Conservation (phyloP, 2,797 vertebrate genomes). For the Onychomys torridus region DNA sequence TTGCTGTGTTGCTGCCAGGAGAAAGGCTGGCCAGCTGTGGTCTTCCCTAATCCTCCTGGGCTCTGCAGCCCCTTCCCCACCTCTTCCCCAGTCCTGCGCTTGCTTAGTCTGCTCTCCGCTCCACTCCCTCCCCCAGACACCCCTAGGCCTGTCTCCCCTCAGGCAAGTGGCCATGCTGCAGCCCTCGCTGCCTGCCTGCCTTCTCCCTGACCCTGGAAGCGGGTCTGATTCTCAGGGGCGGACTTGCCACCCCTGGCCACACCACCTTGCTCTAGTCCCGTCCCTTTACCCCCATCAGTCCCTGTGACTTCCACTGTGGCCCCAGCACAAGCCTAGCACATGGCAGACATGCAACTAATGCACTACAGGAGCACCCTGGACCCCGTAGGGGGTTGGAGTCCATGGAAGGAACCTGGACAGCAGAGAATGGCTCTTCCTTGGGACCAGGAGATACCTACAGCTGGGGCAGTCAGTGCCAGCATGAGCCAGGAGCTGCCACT, state of each 20-base stretch:
- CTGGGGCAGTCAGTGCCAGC: not conserved
- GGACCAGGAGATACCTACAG: not conserved
- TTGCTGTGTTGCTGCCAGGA: fast-evolving
- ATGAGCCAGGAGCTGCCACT: not conserved
- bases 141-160: not conserved
- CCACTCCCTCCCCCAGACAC: not conserved
- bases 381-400: fast-evolving
- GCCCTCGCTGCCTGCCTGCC: not conserved
- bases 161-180: not conserved
- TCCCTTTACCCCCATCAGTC: not conserved
- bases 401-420: not conserved
- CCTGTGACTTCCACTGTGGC: fast-evolving
- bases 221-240: not conserved
- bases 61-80: not conserved
- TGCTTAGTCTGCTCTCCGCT: not conserved
- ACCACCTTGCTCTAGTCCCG: not conserved
- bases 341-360: not conserved
- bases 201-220: not conserved
- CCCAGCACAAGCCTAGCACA: fast-evolving
- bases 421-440: not conserved
- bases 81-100: not conserved
- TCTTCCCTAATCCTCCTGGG: fast-evolving
- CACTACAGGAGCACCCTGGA: fast-evolving
- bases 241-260: not conserved
- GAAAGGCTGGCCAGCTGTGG: too few relatives aligned